phyloP scores from a whole-genome alignment of 2,888 invertebrate genomes.

The Trisateles emortualis region DNA sequence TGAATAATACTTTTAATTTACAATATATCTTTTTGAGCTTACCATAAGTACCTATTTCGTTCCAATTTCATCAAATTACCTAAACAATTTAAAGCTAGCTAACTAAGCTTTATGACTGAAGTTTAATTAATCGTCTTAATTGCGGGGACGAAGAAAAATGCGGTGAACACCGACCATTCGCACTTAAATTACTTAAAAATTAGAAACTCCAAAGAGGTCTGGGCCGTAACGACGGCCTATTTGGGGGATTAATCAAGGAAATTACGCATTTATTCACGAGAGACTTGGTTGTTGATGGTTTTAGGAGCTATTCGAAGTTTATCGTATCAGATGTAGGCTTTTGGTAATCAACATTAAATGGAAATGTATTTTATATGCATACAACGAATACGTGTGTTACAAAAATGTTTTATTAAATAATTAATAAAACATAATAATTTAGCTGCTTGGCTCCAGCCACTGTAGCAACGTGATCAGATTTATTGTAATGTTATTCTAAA shows the following conservation, averaged over 20 bases:
- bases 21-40: too few species aligned
- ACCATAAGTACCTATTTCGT: too few species aligned
- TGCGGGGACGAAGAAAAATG: constrained; percentile 14
- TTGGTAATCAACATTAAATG: not conserved
- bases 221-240: constrained; percentile 16
- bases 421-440: too few species aligned
- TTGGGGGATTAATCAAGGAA: constrained; percentile 27
- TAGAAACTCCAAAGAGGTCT: constrained; percentile 10
- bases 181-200: constrained; percentile 24
- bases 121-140: constrained; percentile 11
- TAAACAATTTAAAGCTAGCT: too few species aligned
- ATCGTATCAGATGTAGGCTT: not conserved
- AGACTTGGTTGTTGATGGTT: not conserved
- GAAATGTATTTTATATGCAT: not conserved
- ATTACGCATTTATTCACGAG: constrained; percentile 13
- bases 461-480: too few species aligned
- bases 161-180: constrained; percentile 9
- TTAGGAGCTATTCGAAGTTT: not conserved
- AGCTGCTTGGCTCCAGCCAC: too few species aligned
- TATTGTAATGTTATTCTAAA: too few species aligned
- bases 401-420: too few species aligned
- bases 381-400: too few species aligned
- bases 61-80: too few species aligned
- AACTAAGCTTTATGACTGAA: not conserved
- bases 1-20: too few species aligned